These are phyloP conservation scores for Varanus komodoensis DNA, from an alignment of 2,113 vertebrate genomes.

Conservation along the genomic window DNA sequence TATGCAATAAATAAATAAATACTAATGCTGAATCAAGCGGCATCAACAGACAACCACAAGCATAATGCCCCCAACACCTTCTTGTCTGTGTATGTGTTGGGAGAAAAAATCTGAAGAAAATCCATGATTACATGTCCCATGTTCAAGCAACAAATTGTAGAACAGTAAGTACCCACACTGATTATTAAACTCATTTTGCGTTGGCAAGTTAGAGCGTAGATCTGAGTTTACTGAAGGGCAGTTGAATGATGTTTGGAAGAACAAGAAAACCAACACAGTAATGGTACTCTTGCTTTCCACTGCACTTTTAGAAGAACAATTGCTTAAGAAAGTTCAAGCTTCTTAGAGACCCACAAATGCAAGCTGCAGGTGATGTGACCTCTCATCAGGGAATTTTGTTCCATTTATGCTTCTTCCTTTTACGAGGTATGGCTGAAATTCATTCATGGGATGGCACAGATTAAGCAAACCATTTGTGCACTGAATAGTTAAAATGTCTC, in stretches of 20 bases:
- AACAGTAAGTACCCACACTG: no score
- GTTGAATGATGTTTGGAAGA: not conserved
- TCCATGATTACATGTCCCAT: no score
- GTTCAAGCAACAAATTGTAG: no score
- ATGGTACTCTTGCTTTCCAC: not conserved
- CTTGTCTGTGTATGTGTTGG: no score
- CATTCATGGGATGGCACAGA: not conserved
- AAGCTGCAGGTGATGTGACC: not conserved
- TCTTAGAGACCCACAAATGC: not conserved
- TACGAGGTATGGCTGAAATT: not conserved
- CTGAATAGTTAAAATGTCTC: no score
- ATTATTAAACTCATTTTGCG: not conserved
- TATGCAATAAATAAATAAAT: no score
- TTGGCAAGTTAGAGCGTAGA: not conserved
- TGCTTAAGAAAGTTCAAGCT: not conserved
- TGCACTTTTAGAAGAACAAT: not conserved
- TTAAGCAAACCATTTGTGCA: not conserved
- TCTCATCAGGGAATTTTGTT: not conserved
- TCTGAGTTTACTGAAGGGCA: not conserved
- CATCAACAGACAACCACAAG: not conserved
- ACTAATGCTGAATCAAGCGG: not conserved
- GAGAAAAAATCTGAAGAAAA: no score
- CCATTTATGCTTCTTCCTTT: not conserved
- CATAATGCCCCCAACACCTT: not conserved
- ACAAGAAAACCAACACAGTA: not conserved